phyloP scores from a whole-genome alignment of 2,113 vertebrate species.

The Dolichotis patagonum region DNA sequence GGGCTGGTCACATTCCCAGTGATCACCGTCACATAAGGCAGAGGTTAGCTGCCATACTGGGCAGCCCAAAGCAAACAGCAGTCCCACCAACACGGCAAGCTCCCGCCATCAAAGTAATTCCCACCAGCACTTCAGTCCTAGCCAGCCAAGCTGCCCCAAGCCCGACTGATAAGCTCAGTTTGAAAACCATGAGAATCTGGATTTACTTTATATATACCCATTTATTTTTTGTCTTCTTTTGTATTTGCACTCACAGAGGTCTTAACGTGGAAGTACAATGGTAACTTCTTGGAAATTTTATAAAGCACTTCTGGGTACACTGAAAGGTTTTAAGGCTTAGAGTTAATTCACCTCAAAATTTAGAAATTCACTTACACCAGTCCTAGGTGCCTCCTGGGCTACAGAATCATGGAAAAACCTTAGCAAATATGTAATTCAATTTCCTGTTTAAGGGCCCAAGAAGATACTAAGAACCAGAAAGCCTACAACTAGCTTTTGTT shows the following conservation, averaged over 20 bases:
- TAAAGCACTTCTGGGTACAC: neutral
- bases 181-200: neutral
- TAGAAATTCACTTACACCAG: neutral
- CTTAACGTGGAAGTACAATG: neutral
- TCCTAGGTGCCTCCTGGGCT: conserved; percentile 7
- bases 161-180: neutral
- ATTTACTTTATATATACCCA: neutral
- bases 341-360: neutral
- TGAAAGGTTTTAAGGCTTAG: neutral
- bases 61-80: neutral
- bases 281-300: neutral
- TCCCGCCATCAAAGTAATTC: neutral
- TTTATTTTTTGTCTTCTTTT: neutral
- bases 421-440: conserved; percentile 39
- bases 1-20: neutral
- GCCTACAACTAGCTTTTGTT: neutral
- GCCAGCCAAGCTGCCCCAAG: neutral
- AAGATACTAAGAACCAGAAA: conserved; percentile 51
- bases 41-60: neutral
- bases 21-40: neutral
- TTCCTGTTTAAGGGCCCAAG: neutral
- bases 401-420: neutral
- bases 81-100: neutral
- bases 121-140: neutral
- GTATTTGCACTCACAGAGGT: neutral